Evolutionary conservation across 1,140 invertebrate genomes (phyloP).

Genomic region (Drosophila quadrilineata): DNA sequence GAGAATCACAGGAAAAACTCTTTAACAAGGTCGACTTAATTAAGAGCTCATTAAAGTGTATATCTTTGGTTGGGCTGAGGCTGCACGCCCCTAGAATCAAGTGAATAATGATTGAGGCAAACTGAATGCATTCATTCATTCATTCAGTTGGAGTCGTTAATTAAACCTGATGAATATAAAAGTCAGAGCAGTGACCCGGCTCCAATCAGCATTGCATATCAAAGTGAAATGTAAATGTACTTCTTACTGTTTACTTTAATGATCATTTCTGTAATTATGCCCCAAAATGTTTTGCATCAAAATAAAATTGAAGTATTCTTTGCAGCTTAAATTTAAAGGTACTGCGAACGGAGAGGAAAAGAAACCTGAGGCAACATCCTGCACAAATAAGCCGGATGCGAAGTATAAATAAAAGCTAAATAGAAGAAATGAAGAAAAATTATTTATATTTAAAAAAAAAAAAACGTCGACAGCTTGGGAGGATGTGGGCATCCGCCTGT

Average conservation of each 20-base stretch:
- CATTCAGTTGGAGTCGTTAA: too few species aligned
- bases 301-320: neutral
- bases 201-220: neutral
- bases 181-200: neutral
- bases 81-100: neutral
- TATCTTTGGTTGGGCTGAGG: too few species aligned
- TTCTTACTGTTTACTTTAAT: neutral
- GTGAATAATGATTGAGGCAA: conserved; percentile 8
- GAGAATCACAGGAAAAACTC: neutral
- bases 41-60: conserved; percentile 27
- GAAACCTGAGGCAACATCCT: conserved; percentile 47
- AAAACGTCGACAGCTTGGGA: neutral
- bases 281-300: conserved; percentile 16
- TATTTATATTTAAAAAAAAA: conserved; percentile 13
- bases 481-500: conserved; percentile 7
- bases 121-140: conserved; percentile 19
- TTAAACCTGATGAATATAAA: neutral
- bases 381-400: conserved; percentile 59
- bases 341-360: conserved; percentile 7
- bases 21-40: conserved; percentile 19
- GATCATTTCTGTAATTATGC: neutral
- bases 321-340: conserved; percentile 29
- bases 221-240: neutral
- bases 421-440: conserved; percentile 59
- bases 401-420: conserved; percentile 58